phyloP scores from a whole-genome alignment of 2,888 invertebrate genomes.

The Coelinius sp. region DNA sequence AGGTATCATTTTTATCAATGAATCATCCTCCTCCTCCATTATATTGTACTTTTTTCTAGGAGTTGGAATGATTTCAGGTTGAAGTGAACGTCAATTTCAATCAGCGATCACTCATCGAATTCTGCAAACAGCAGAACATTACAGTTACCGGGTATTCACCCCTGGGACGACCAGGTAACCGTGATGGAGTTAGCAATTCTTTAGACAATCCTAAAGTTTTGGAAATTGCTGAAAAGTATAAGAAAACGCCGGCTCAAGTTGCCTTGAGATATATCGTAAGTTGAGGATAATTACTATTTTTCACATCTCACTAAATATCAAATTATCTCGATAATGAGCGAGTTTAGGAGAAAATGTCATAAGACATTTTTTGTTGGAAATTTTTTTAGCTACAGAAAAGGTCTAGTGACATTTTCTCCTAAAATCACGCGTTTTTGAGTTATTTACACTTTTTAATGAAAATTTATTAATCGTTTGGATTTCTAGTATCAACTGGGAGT shows the following conservation, averaged over 20 bases:
- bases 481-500: slow-evolving; percentile 77
- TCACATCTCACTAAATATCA: too few species aligned
- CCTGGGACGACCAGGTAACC: slow-evolving; percentile 85
- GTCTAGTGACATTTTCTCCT: too few species aligned
- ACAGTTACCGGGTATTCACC: slow-evolving; percentile 87
- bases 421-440: too few species aligned
- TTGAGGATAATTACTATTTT: background rate
- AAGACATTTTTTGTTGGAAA: too few species aligned
- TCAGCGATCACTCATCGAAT: slow-evolving; percentile 79
- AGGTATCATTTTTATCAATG: slow-evolving; percentile 58
- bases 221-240: slow-evolving; percentile 75
- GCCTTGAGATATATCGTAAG: slow-evolving; percentile 77
- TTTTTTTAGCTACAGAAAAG: too few species aligned
- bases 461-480: background rate
- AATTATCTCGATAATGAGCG: too few species aligned
- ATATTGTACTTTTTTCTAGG: background rate
- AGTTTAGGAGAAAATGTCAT: background rate
- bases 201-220: slow-evolving; percentile 81
- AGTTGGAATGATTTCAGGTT: slow-evolving; percentile 73
- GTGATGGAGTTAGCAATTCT: slow-evolving; percentile 82
- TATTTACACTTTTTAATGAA: background rate
- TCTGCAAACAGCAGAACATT: slow-evolving; percentile 79
- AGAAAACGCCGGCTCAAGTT: slow-evolving; percentile 80
- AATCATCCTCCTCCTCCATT: too few species aligned
- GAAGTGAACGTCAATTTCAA: slow-evolving; percentile 87